Evolutionary conservation across 2,888 invertebrate genomes (phyloP), one percentile per base, ranked within the genome.

Genomic region (Fissipunctia ypsillon): DNA sequence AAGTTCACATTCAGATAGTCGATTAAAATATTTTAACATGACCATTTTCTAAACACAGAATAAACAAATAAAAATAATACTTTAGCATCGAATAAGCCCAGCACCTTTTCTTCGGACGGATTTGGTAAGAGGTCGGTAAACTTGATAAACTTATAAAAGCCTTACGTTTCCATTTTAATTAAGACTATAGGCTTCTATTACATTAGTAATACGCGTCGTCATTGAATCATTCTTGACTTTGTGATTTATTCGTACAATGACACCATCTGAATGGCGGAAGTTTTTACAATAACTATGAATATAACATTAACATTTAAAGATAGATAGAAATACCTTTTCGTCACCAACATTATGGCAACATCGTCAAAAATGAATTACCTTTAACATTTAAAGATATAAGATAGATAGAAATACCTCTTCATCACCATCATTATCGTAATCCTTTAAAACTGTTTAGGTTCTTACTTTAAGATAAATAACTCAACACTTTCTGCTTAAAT

Each of bases 191-290:
- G 63, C 10, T 70, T 31, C 19, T 48, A 19, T 68, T 68, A 60
- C 69, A 28, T 38, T 63, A 50, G 35, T 5, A 45, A 48, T 25
- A 54, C 22, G 25, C 19, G 31, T 48, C 28, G 43, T 14, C 22
- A 63, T 19, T 69, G 54, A 73, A 35, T 72, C 52, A 64, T 48
- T 48, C 43, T 52, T 57, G 38, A 31, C n/a, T 48, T n/a, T 66
- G 28, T 76, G 4, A 69, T 66, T 73, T 70, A 59, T 76, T 52
- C 16, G 31, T 31, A 60, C 72, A 78, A 76, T 75, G 56, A 28
- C 56, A 57, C 67, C 61, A 70, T 43, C 28, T 57, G 16, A 64
- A 56, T 54, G 41, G 69, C 35, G 74, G 78, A 84, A 75, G 63
- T 64, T 59, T 80, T 66, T 28, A 68, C n/a, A 48, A 81, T 48